These are phyloP conservation scores for Wasmannia auropunctata DNA, from an alignment of 1,140 invertebrate genomes.

Conservation along the genomic window DNA sequence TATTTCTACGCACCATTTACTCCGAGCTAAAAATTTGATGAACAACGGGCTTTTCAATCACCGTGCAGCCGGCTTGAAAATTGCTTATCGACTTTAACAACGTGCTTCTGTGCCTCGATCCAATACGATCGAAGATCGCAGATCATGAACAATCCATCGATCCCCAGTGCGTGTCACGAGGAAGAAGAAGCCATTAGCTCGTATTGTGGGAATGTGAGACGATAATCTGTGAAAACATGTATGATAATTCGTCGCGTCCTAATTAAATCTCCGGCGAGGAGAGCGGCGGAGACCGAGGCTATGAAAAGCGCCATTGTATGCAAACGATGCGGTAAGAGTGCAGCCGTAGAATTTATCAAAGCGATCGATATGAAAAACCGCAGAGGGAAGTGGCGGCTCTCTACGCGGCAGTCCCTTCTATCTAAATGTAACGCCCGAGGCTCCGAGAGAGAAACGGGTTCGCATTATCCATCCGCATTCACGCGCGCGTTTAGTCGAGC, in stretches of 20 bases:
- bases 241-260: slow-evolving; percentile 44
- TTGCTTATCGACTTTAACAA: slow-evolving; percentile 47
- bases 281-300: background rate
- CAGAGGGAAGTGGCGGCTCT: slow-evolving; percentile 13
- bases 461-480: slow-evolving; percentile 56
- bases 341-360: slow-evolving; percentile 20
- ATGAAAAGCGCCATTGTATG: slow-evolving; percentile 39
- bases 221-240: slow-evolving; percentile 36
- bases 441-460: slow-evolving; percentile 34
- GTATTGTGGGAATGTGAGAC: slow-evolving; percentile 30
- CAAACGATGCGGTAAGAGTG: slow-evolving; percentile 27
- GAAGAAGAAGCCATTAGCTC: slow-evolving; percentile 21
- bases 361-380: slow-evolving; percentile 41
- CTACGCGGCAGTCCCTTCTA: slow-evolving; percentile 35
- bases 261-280: slow-evolving; percentile 32
- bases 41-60: slow-evolving; percentile 48
- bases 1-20: slow-evolving; percentile 44
- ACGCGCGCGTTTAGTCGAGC: background rate
- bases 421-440: slow-evolving; percentile 57
- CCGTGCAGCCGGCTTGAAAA: slow-evolving; percentile 29
- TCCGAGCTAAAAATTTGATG: slow-evolving; percentile 25
- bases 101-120: slow-evolving; percentile 38
- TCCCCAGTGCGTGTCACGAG: background rate
- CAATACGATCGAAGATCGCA: slow-evolving; percentile 31
- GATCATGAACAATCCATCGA: slow-evolving; percentile 40